Conservation (phyloP, 2,888 invertebrate species). For the Mylabris sibirica region DNA sequence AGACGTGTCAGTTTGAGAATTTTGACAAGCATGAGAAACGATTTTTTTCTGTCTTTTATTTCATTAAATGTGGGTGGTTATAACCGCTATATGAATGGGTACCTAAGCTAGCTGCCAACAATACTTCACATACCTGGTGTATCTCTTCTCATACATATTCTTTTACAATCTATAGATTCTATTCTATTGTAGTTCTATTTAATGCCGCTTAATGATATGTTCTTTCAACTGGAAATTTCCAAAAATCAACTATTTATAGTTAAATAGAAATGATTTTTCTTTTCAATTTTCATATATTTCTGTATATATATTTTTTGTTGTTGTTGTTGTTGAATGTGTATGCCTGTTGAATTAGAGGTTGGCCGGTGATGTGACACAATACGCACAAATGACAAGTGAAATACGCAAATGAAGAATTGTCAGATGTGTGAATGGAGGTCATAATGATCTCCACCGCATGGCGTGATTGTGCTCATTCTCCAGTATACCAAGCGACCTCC, state of each 20-base stretch:
- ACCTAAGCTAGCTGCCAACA: conserved; percentile 31
- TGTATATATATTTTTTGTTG: neutral
- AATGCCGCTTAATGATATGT: neutral
- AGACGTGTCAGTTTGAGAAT: conserved; percentile 28
- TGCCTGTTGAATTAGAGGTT: conserved; percentile 33
- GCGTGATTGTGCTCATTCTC: conserved; percentile 47
- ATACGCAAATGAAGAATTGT: conserved; percentile 67
- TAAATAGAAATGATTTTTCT: no score
- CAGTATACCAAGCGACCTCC: conserved; percentile 44
- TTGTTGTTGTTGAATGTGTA: no score
- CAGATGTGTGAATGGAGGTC: conserved; percentile 61
- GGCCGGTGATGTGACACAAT: conserved; percentile 55
- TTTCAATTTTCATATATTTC: neutral
- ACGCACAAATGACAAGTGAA: conserved; percentile 65
- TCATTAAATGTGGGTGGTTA: conserved; percentile 25
- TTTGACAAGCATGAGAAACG: conserved; percentile 33
- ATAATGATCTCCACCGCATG: conserved; percentile 59
- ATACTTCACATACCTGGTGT: conserved; percentile 31
- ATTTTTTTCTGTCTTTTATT: neutral
- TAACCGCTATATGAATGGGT: conserved; percentile 30
- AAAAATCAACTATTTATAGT: neutral
- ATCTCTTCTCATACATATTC: neutral
- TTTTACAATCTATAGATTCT: conserved; percentile 15
- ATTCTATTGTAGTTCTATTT: neutral
- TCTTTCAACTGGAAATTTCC: neutral